Evolutionary conservation across 2,888 invertebrate species (phyloP).

Genomic region (Andrena haemorrhoa): DNA sequence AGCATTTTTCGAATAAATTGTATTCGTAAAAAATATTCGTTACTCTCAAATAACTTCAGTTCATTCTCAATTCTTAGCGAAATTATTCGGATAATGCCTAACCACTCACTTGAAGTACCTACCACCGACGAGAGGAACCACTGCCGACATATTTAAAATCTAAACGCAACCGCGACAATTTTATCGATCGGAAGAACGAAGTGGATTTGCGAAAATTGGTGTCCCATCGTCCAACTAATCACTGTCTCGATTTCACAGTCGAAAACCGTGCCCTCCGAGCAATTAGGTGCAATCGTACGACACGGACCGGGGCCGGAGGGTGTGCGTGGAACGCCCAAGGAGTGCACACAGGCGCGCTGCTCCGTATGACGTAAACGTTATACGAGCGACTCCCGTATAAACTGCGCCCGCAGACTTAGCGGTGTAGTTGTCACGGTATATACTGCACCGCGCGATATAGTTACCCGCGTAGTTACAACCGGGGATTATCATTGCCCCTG

Average conservation of each 20-base stretch:
- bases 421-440: slow-evolving; percentile 56
- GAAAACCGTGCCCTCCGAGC: neutral
- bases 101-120: too few species aligned
- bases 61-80: too few species aligned
- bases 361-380: slow-evolving; percentile 61
- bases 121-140: too few species aligned
- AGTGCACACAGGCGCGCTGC: slow-evolving; percentile 9
- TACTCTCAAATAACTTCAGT: too few species aligned
- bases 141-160: too few species aligned
- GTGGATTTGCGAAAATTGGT: neutral
- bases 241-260: neutral
- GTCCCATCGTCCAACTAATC: neutral
- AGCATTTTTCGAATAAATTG: too few species aligned
- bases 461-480: slow-evolving; percentile 65
- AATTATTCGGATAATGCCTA: too few species aligned
- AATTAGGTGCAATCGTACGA: slow-evolving; percentile 14
- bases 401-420: slow-evolving; percentile 40
- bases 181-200: neutral
- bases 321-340: slow-evolving; percentile 17
- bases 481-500: slow-evolving; percentile 69
- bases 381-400: slow-evolving; percentile 60
- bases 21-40: too few species aligned
- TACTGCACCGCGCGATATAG: slow-evolving; percentile 63
- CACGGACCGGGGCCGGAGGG: slow-evolving; percentile 18
- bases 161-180: too few species aligned